Conservation (phyloP, 2,113 vertebrate species). For the Ochotona curzoniae region DNA sequence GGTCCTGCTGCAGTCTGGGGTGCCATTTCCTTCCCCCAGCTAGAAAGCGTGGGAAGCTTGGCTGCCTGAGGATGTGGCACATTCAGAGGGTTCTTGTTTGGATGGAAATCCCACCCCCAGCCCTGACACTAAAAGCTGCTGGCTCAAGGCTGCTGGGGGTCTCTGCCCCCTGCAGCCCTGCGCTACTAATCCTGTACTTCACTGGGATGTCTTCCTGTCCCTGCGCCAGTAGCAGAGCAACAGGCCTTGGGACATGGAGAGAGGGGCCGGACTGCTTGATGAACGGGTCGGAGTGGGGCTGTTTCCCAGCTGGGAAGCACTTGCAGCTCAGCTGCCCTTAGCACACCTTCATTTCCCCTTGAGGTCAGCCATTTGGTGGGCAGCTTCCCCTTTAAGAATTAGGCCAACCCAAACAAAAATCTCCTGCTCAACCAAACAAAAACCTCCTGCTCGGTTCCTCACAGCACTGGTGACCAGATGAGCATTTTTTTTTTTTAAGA, state of each 20-base stretch:
- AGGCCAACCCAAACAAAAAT: slow-evolving; percentile 39
- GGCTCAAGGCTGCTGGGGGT: background rate
- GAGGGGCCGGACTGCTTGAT: background rate
- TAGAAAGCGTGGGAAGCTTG: background rate
- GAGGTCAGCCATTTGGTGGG: background rate
- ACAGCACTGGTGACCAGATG: slow-evolving; percentile 54
- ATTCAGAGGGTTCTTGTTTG: background rate
- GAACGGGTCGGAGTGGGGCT: background rate
- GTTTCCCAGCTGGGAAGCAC: background rate
- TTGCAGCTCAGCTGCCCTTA: background rate
- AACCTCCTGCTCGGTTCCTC: slow-evolving; percentile 61
- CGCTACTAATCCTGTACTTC: background rate
- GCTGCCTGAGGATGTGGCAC: background rate
- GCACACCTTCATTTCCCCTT: background rate
- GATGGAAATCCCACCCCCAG: accelerated
- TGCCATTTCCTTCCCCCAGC: background rate
- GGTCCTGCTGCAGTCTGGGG: background rate
- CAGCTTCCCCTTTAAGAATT: slow-evolving; percentile 68
- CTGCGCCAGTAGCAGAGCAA: background rate
- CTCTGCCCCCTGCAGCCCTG: no score
- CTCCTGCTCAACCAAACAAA: no score
- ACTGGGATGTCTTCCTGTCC: background rate
- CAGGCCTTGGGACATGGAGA: background rate
- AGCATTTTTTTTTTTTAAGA: slow-evolving; percentile 17
- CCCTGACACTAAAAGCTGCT: background rate